Percentiles rank a stretch among this genome's conserved stretches.
These are phyloP conservation scores for Onychostoma macrolepis DNA, from an alignment of 2,113 vertebrate genomes.

Conservation along the genomic window DNA sequence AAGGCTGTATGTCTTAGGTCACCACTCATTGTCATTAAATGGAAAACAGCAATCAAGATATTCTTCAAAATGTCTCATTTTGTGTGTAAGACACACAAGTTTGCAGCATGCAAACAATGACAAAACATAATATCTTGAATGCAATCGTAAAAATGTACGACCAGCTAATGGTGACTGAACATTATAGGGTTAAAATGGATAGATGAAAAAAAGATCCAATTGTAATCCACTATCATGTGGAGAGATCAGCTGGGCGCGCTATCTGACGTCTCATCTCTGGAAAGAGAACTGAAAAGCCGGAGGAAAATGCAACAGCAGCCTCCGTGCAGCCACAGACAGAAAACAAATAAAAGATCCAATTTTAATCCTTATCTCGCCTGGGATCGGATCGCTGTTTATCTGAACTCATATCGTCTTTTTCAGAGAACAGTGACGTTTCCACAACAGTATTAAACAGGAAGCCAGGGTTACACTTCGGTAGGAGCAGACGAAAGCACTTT, in stretches of 20 bases:
- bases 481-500: conserved; percentile 22
- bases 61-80: not conserved
- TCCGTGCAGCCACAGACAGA: conserved; percentile 73
- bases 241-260: conserved; percentile 72
- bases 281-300: conserved; percentile 76
- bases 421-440: conserved; percentile 79
- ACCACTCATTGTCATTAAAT: not conserved
- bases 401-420: conserved; percentile 76
- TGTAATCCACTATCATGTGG: conserved; percentile 72
- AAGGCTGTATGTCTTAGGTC: not conserved
- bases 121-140: not conserved
- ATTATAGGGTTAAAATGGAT: conserved; percentile 73
- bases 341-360: conserved; percentile 82
- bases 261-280: conserved; percentile 79
- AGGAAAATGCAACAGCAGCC: conserved; percentile 66
- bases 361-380: conserved; percentile 77
- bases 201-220: conserved; percentile 74
- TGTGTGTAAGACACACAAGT: not conserved
- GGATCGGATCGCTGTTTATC: conserved; percentile 81
- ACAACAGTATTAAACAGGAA: conserved; percentile 81
- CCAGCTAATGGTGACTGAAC: conserved; percentile 58
- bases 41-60: not conserved
- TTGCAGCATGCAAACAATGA: not conserved
- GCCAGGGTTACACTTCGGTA: conserved; percentile 65
- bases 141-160: conserved; percentile 22